Conservation (phyloP, 2,113 vertebrate species). For the Paraplagusia blochii region DNA sequence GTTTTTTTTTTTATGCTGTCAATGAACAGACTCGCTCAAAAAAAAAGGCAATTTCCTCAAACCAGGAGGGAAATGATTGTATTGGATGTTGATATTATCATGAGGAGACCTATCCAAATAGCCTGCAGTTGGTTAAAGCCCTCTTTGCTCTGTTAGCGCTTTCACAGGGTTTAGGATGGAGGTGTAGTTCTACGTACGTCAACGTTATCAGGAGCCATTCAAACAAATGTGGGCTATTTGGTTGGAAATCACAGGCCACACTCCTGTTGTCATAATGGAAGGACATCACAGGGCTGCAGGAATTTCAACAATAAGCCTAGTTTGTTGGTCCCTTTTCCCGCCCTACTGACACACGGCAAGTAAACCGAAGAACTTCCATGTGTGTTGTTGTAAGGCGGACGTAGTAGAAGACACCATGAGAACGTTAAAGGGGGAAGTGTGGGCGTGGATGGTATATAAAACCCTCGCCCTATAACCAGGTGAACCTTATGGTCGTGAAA, state of each 20-base stretch:
- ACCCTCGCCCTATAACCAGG: too few species aligned
- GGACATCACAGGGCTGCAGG: not conserved
- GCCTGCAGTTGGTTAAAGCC: slow-evolving; percentile 44
- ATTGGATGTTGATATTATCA: slow-evolving; percentile 49
- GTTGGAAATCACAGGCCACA: slow-evolving; percentile 12
- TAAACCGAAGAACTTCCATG: too few species aligned
- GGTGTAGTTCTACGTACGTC: slow-evolving; percentile 3
- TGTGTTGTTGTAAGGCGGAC: too few species aligned
- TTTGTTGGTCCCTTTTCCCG: not conserved
- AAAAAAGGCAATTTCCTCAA: slow-evolving; percentile 42
- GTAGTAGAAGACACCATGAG: too few species aligned
- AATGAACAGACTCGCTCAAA: slow-evolving; percentile 21
- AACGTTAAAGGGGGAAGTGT: too few species aligned
- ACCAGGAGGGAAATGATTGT: slow-evolving; percentile 44
- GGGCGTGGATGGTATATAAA: too few species aligned
- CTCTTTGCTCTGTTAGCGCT: slow-evolving; percentile 28
- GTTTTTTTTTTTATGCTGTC: slow-evolving; percentile 2
- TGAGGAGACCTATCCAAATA: slow-evolving; percentile 41
- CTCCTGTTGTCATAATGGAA: not conserved
- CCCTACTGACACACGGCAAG: not conserved
- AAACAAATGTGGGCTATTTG: slow-evolving; percentile 23
- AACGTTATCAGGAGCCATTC: slow-evolving; percentile 26
- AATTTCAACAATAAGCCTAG: not conserved
- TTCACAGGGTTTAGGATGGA: slow-evolving; percentile 29
- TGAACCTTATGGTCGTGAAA: too few species aligned